Percentiles rank a stretch among this genome's conserved stretches.
Evolutionary conservation across 2,797 vertebrate genomes (phyloP).

Genomic region (Lepidocolaptes lacrymiger): DNA sequence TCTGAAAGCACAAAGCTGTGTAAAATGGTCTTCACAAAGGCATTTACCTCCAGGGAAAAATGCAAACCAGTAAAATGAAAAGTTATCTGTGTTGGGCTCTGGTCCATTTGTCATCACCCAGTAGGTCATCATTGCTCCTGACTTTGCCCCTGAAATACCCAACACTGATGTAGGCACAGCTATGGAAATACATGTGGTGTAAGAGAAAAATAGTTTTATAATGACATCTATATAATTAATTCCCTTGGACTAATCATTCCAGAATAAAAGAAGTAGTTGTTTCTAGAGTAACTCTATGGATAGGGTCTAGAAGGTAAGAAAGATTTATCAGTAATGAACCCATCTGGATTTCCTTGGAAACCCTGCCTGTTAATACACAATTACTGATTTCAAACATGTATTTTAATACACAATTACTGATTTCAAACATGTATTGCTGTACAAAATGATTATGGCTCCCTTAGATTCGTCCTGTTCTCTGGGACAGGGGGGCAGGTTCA

Average conservation of each 20-base stretch:
- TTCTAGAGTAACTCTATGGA: neutral
- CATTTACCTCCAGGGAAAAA: neutral
- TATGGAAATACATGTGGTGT: neutral
- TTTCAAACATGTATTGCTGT: neutral
- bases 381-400: neutral
- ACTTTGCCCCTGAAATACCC: neutral
- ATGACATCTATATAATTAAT: neutral
- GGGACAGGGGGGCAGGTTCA: neutral
- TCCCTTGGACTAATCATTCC: neutral
- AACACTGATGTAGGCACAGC: neutral
- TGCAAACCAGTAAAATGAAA: neutral
- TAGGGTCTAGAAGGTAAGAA: neutral
- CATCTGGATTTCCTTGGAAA: neutral
- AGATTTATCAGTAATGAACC: neutral
- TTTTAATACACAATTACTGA: neutral
- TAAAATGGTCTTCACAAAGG: neutral
- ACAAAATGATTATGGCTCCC: neutral
- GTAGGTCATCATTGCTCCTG: neutral
- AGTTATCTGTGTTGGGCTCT: neutral
- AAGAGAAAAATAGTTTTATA: neutral
- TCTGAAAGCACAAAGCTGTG: neutral
- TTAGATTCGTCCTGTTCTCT: neutral
- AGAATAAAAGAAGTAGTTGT: neutral
- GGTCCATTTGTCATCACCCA: neutral
- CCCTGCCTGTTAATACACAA: neutral